Percentiles rank a stretch among this genome's conserved stretches.
phyloP scores from a whole-genome alignment of 2,888 invertebrate species.

The Abrostola tripartita region DNA sequence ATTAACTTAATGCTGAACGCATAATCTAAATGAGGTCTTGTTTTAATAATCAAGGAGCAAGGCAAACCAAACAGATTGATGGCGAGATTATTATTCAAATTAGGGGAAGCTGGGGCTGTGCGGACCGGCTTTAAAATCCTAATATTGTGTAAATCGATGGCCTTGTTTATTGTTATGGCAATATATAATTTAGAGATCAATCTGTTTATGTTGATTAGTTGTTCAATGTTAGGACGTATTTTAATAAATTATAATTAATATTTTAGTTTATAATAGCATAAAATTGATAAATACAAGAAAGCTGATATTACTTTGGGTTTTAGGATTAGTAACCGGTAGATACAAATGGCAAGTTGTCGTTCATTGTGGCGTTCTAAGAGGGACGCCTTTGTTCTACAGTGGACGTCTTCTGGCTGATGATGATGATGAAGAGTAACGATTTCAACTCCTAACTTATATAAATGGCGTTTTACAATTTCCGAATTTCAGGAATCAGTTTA shows the following conservation, averaged over 20 bases:
- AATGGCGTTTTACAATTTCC: too few relatives aligned
- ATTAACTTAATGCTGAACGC: constrained; percentile 55
- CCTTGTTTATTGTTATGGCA: constrained; percentile 52
- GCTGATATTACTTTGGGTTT: too few relatives aligned
- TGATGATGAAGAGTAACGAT: too few relatives aligned
- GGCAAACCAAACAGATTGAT: constrained; percentile 69
- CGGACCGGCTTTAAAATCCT: constrained; percentile 47
- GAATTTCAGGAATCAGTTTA: too few relatives aligned
- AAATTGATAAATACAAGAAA: too few relatives aligned
- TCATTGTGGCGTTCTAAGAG: too few relatives aligned
- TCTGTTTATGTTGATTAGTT: constrained; percentile 41
- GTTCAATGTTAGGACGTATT: constrained; percentile 9
- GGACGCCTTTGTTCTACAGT: too few relatives aligned
- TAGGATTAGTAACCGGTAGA: too few relatives aligned
- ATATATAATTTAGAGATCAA: constrained; percentile 46
- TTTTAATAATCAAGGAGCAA: constrained; percentile 70
- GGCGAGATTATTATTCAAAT: constrained; percentile 73
- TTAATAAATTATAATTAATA: constrained; percentile 7
- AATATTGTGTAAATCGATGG: constrained; percentile 52
- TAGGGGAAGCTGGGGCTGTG: constrained; percentile 61
- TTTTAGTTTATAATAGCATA: not conserved
- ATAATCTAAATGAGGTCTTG: constrained; percentile 69
- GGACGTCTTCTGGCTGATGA: too few relatives aligned
- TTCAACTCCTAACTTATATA: too few relatives aligned
- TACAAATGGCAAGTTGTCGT: too few relatives aligned